phyloP scores from a whole-genome alignment of 2,797 vertebrate genomes.

The Cossypha polioptera region DNA sequence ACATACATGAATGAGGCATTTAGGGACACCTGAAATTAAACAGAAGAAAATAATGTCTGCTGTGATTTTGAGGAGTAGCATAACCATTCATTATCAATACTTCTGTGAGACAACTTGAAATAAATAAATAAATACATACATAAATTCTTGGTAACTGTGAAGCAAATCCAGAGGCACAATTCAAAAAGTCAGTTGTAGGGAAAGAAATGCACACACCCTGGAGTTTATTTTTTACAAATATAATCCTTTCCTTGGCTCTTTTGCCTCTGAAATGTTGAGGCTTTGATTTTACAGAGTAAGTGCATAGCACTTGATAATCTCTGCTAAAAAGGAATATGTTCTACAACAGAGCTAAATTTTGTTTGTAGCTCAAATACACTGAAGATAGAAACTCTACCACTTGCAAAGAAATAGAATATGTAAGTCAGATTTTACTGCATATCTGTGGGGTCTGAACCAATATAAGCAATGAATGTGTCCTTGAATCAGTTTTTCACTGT shows the following conservation, averaged over 20 bases:
- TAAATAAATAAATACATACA: not conserved
- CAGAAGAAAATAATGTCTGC: not conserved
- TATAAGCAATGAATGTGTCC: not conserved
- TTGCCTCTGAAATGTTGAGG: not conserved
- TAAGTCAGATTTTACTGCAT: not conserved
- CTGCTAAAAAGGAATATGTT: not conserved
- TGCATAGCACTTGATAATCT: not conserved
- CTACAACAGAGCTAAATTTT: not conserved
- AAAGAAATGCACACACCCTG: not conserved
- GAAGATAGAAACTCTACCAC: not conserved
- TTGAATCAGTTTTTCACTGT: not conserved
- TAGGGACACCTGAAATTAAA: not conserved
- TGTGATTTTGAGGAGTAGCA: not conserved
- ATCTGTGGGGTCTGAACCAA: not conserved
- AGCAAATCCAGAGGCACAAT: not conserved
- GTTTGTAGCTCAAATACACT: not conserved
- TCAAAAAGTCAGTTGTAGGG: accelerated
- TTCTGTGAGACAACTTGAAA: not conserved
- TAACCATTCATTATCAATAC: not conserved
- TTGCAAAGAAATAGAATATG: not conserved
- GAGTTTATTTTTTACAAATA: not conserved
- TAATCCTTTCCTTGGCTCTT: not conserved
- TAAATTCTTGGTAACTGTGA: not conserved
- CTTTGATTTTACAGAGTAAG: not conserved
- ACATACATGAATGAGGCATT: not conserved